Percentiles rank a stretch among this genome's conserved stretches.
Conservation (phyloP, 2,888 invertebrate genomes). For the Hydropsyche betteni region DNA sequence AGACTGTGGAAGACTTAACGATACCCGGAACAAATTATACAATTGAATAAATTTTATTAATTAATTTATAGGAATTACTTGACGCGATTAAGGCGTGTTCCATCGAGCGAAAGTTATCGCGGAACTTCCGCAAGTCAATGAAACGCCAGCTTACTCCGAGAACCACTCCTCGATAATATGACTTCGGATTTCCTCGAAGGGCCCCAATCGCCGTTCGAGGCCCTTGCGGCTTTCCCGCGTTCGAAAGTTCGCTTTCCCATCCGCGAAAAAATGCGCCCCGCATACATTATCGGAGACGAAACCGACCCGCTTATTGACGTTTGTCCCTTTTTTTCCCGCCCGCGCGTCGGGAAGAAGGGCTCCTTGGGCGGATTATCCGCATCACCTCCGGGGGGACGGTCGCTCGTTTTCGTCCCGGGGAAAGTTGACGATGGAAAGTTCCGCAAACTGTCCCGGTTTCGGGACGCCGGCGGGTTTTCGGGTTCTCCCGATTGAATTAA, state of each 20-base stretch:
- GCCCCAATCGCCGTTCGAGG: background rate
- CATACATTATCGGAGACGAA: conserved; percentile 42
- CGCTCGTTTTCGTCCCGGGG: background rate
- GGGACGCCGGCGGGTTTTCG: conserved; percentile 3
- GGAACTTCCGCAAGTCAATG: too few species aligned
- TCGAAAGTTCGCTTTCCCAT: too few species aligned
- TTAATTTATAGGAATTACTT: too few species aligned
- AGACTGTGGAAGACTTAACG: too few species aligned
- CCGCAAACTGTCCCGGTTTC: conserved; percentile 27
- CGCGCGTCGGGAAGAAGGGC: too few species aligned
- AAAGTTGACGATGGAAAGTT: conserved; percentile 25
- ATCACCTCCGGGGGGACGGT: background rate
- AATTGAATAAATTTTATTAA: too few species aligned
- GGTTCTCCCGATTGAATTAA: conserved; percentile 49
- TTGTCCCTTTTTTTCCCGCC: background rate
- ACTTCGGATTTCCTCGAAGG: conserved; percentile 8
- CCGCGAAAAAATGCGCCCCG: conserved; percentile 35
- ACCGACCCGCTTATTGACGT: background rate
- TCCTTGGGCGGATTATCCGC: too few species aligned
- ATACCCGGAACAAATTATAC: too few species aligned
- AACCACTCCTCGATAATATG: conserved; percentile 31
- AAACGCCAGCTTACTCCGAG: background rate
- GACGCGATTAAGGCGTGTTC: too few species aligned
- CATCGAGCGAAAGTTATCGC: too few species aligned
- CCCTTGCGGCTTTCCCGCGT: too few species aligned